Conservation (phyloP, 2,888 invertebrate species). For the Gasteruption jaculator region DNA sequence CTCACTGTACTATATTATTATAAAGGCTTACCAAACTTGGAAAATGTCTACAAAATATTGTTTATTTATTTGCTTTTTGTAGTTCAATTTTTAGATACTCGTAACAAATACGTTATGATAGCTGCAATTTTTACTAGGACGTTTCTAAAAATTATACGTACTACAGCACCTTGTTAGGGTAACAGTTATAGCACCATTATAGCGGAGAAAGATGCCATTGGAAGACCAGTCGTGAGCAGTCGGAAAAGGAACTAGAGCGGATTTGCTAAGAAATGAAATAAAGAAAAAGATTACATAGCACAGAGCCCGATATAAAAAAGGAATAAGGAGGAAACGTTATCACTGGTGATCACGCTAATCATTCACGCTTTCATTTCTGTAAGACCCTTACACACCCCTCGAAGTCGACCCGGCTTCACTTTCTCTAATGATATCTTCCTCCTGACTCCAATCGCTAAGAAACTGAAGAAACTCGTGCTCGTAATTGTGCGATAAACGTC, state of each 20-base stretch:
- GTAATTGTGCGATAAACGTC: constrained; percentile 46
- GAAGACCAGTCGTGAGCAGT: no score
- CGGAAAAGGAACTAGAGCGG: no score
- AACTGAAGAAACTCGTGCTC: constrained; percentile 33
- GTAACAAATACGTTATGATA: constrained; percentile 34
- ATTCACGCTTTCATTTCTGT: constrained; percentile 33
- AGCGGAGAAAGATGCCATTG: constrained; percentile 4
- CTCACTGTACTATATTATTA: no score
- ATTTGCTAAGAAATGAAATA: no score
- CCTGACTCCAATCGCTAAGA: constrained; percentile 24
- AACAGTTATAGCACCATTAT: constrained; percentile 12
- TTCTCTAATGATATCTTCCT: constrained; percentile 42
- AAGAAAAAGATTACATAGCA: no score
- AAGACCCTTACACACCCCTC: constrained; percentile 23
- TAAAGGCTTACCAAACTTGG: no score
- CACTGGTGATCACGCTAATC: constrained; percentile 50
- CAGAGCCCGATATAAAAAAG: constrained; percentile 24
- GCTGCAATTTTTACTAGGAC: constrained; percentile 49
- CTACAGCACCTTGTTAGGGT: constrained; percentile 38
- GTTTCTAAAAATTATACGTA: constrained; percentile 48
- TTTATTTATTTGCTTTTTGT: no score
- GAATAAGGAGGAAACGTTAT: constrained; percentile 38
- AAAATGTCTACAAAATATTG: no score
- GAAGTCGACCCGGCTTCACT: constrained; percentile 39
- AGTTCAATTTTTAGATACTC: no score